Base-by-base conservation (phyloP, 2,113 vertebrate species). In the Psammodynastes pulverulentus region DNA sequence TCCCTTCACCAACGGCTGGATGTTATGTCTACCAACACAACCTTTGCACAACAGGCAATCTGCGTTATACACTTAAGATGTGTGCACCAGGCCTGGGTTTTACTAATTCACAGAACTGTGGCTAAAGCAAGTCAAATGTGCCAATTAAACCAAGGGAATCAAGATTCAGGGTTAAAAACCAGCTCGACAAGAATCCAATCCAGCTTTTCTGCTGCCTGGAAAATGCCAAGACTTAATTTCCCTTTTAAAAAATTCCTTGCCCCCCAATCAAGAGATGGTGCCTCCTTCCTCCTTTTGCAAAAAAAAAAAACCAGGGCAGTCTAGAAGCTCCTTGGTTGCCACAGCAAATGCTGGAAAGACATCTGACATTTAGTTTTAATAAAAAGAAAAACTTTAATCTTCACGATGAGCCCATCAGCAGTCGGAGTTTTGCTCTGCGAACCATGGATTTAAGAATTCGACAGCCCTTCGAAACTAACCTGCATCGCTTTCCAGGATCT, bases 371-470 rank as follows among this genome's bases (percentile, higher is more conserved):
- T n/a, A 93, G 84, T 56, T 58, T n/a, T n/a, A n/a, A n/a, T n/a
- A n/a, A n/a, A n/a, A 5, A n/a, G 15, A 62, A 58, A 62, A 62
- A 12, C 1, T 96, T 95, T 9, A 1, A 93, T 90, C 92, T 94
- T 92, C 94, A 96, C 88, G 94, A 96, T 89, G 43, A 91, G 93
- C 85, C n/a, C 90, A 84, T 92, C 88, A 52, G 93, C 91, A 86
- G 10, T 12, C 5, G 0, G 95, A 95, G 95, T 96, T 97, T 95
- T 95, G 91, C 95, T 96, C 93, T 94, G 91, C 95, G 96, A 97
- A 48, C 79, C 0, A 48, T 85, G 62, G 89, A 95, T 84, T 39
- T 13, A 96, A 26, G 94, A 96, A 95, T 34, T 92, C 49, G 23
- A 0, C 34, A 34, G 92, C 87, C 89, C 96, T 95, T 90, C 92